Base-by-base conservation (phyloP, 2,888 invertebrate genomes). In the Dastarcus helophoroides region DNA sequence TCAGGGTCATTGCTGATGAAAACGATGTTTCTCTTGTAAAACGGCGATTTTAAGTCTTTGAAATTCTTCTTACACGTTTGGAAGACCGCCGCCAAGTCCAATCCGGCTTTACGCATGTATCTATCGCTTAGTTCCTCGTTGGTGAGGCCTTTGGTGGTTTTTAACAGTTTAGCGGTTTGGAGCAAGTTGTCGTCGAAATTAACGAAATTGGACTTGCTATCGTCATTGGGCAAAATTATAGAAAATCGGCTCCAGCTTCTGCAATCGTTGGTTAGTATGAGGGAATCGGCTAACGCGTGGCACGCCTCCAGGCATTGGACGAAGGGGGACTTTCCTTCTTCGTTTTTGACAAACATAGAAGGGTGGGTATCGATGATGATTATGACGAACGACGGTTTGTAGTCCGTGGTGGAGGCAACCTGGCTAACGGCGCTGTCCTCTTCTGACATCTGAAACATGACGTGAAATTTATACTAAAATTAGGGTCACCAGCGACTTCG, bases 1-100 rank as follows among this genome's bases (percentile, higher is more conserved):
- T 51, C 40, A 37, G 52, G 51, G 42, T 54, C 47, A 17, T 51
- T 53, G 7, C 51, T 51, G 4, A 54, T 41, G 28, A 45, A 54
- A 13, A 53, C 39, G 2, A 56, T 22, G 2, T 37, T 44, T 32
- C 47, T 36, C 31, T 44, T 45, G 33, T 49, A 45, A 36, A 40
- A 45, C 2, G 29, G 35, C 1, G 46, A 36, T 26, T 46, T 48
- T 5, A 50, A 40, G 12, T 43, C 42, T 23, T 41, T 46, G 27
- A 54, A 51, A 16, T 48, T 44, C 29, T 45, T 50, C 26, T 50
- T 53, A 29, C 51, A 51, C 3, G 38, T 33, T 11, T 51, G 37
- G 10, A 56, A 47, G 31, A 54, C 50, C 2, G 33, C 36, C 3
- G 45, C 44, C 11, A 54, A 37, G 42, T 53, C 47, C 4, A 52